Base-by-base conservation (phyloP, 2,113 vertebrate genomes). In the Eolophus roseicapilla region DNA sequence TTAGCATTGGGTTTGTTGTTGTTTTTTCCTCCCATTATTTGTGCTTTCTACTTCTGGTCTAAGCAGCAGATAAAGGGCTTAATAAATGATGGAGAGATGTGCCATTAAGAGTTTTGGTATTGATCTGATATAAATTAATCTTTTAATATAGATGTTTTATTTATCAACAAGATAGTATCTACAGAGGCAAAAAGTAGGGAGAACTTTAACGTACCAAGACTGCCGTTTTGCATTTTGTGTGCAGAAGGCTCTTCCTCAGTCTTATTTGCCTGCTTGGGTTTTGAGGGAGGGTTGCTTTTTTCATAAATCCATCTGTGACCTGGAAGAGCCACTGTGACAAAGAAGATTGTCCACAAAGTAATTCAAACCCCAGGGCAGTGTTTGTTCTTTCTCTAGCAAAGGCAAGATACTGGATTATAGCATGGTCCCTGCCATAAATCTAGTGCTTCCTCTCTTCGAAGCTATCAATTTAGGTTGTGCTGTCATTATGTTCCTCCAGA, bases 401-500 rank as follows among this genome's bases (percentile, higher is more conserved):
- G 43, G 53, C 71, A 67, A 90, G n/a, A 53, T 92, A 50, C 0
- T 91, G 57, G 67, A 63, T 88, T 93, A 63, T 82, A 86, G 16
- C n/a, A 24, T 46, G 83, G 50, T 84, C 60, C 18, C 29, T 82
- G 67, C 25, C 53, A 60, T 90, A 90, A 91, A 87, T 79, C 52
- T 21, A 49, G 35, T 20, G 33, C 70, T 95, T 90, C 68, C 71
- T 93, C 31, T 86, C 79, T 92, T 88, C 92, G 77, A 92, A 94
- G 43, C 43, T 27, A 37, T 78, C 55, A 47, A 4, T 81, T 95
- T 93, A 59, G 49, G 18, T 69, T 0, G 0, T 63, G 80, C 8
- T 65, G 60, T 49, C n/a, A 23, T 64, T 90, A 20, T 41, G 21
- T 90, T 86, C 68, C 33, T 86, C 86, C 50, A 88, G 43, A 95